A percentile compares a stretch with the other conserved stretches of the same genome.
These are phyloP conservation scores for Exaiptasia diaphana DNA, from an alignment of 64 coral and sea anemone species.

Conservation along the genomic window DNA sequence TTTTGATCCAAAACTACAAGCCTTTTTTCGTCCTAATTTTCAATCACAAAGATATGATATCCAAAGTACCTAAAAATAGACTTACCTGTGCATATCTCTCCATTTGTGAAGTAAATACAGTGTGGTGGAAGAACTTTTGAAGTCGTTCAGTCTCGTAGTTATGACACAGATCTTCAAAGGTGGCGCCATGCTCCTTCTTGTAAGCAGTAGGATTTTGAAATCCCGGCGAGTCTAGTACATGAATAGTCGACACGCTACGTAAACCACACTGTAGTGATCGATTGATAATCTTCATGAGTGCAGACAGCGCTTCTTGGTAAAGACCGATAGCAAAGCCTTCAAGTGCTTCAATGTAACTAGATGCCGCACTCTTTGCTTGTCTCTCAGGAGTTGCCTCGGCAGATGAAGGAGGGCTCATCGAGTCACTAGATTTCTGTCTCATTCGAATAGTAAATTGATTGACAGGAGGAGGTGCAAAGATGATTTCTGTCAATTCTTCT, in stretches of 20 bases:
- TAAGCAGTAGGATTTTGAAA: slow-evolving; percentile 76
- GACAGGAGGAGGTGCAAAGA: slow-evolving; percentile 92
- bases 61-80: no score
- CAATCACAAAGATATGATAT: no score
- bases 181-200: slow-evolving; percentile 55
- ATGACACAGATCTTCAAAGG: slow-evolving; percentile 92
- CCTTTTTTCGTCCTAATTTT: no score
- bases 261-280: slow-evolving; percentile 78
- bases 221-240: slow-evolving; percentile 84
- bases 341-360: slow-evolving; percentile 76
- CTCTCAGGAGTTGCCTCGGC: slow-evolving; percentile 56
- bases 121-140: slow-evolving; percentile 96
- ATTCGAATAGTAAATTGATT: slow-evolving; percentile 87
- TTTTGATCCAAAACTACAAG: no score
- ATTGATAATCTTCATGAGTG: slow-evolving; percentile 84
- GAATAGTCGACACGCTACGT: slow-evolving; percentile 78
- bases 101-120: slow-evolving; percentile 80
- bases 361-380: slow-evolving; percentile 43
- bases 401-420: slow-evolving; percentile 35
- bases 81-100: slow-evolving; percentile 85
- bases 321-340: slow-evolving; percentile 93
- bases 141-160: slow-evolving; percentile 92
- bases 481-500: slow-evolving; percentile 86
- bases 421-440: slow-evolving; percentile 41
- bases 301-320: slow-evolving; percentile 85